Evolutionary conservation across 2,888 invertebrate species (phyloP).

Genomic region (Protophormia terraenovae): DNA sequence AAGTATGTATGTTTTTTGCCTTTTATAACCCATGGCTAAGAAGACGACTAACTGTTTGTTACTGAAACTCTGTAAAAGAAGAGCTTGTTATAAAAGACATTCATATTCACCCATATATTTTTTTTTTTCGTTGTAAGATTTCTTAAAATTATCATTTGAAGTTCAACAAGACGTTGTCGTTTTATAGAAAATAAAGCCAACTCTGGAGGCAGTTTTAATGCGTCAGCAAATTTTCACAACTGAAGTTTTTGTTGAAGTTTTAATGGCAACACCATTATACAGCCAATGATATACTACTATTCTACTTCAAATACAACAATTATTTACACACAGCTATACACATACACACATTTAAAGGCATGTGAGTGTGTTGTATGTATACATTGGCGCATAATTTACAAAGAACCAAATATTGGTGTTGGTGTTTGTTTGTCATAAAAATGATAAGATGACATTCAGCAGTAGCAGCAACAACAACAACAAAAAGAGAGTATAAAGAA

Average conservation of each 20-base stretch:
- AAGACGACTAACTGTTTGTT: too few relatives aligned
- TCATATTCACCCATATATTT: not conserved
- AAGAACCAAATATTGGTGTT: conserved; percentile 34
- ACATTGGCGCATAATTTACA: conserved; percentile 29
- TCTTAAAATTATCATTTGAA: conserved; percentile 43
- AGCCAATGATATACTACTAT: conserved; percentile 60
- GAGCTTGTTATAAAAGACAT: not conserved
- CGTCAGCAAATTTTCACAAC: conserved; percentile 66
- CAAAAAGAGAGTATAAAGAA: not conserved
- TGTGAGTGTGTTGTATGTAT: not conserved
- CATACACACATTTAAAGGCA: not conserved
- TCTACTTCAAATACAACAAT: conserved; percentile 42
- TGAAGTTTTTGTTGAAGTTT: conserved; percentile 67
- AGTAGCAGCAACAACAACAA: conserved; percentile 24
- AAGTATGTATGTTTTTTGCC: conserved; percentile 2
- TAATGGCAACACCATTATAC: conserved; percentile 64
- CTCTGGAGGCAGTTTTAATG: conserved; percentile 64
- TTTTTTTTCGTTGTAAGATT: not conserved
- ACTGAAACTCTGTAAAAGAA: not conserved
- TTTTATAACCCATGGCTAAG: conserved; percentile 36
- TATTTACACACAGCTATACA: not conserved
- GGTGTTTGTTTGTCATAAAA: conserved; percentile 47
- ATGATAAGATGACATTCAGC: conserved; percentile 53
- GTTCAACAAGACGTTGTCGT: conserved; percentile 49
- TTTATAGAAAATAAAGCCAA: conserved; percentile 56